phyloP scores from a whole-genome alignment of 2,113 vertebrate genomes.

The Sorex araneus region DNA sequence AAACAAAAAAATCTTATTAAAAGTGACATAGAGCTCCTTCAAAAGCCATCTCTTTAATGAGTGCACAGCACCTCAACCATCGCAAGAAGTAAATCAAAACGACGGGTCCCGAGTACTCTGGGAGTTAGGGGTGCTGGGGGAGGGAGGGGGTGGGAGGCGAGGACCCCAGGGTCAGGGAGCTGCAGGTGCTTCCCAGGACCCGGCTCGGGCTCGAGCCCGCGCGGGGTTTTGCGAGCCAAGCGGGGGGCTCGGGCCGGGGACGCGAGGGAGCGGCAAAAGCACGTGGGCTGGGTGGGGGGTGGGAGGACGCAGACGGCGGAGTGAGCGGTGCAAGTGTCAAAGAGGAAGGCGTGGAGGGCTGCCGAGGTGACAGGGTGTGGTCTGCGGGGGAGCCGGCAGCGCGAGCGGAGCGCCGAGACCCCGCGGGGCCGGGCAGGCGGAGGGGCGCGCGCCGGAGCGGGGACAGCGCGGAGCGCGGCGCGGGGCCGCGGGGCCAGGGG shows the following conservation, averaged over 20 bases:
- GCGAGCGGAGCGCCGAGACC: neutral
- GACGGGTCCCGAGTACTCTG: neutral
- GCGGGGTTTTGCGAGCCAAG: neutral
- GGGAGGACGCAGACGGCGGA: constrained; percentile 62
- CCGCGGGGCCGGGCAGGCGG: neutral
- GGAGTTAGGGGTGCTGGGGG: neutral
- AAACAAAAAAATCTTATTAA: neutral
- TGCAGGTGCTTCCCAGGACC: neutral
- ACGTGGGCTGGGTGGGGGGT: constrained; percentile 67
- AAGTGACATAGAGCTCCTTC: constrained; percentile 12
- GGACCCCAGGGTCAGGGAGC: neutral
- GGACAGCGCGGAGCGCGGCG: neutral
- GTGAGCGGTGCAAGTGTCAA: constrained; percentile 73
- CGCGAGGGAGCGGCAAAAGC: constrained; percentile 48
- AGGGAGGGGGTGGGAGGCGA: neutral
- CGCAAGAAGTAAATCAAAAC: neutral
- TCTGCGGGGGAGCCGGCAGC: neutral
- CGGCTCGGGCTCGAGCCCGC: neutral
- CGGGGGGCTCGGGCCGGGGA: constrained; percentile 9
- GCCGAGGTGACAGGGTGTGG: constrained; percentile 80
- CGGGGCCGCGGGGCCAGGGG: constrained; percentile 42
- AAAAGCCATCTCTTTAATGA: neutral
- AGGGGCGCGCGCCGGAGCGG: neutral
- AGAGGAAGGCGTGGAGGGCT: constrained; percentile 73
- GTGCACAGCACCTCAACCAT: neutral